phyloP scores from a whole-genome alignment of 1,140 invertebrate genomes.

The Teleopsis dalmanni region DNA sequence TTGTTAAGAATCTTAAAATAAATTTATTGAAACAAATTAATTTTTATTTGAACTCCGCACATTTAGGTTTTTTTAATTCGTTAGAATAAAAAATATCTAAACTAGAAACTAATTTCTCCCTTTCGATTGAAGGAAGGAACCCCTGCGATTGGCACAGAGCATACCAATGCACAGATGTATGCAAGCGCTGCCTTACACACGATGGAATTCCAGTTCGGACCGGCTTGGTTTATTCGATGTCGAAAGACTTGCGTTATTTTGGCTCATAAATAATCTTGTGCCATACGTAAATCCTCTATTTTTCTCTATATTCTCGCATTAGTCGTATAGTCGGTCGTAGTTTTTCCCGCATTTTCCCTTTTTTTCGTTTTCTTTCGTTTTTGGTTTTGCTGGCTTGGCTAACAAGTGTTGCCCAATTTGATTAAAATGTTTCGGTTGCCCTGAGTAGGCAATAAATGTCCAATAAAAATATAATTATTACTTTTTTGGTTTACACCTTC shows the following conservation, averaged over 20 bases:
- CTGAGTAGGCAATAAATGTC: slow-evolving; percentile 35
- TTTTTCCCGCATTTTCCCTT: neutral
- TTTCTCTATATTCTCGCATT: neutral
- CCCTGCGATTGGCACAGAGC: no score
- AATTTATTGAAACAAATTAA: no score
- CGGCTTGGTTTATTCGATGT: neutral
- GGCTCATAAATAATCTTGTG: slow-evolving; percentile 4
- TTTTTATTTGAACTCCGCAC: no score
- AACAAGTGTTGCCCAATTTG: no score
- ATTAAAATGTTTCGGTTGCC: slow-evolving; percentile 31
- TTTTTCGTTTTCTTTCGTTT: neutral
- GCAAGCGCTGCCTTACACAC: no score
- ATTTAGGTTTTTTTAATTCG: no score
- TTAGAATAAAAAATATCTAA: no score
- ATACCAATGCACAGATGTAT: no score
- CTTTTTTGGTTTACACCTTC: slow-evolving; percentile 20
- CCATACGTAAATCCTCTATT: neutral
- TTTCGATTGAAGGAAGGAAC: no score
- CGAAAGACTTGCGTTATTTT: slow-evolving; percentile 7
- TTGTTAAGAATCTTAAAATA: no score
- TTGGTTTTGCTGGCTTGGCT: neutral
- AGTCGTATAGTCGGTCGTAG: neutral
- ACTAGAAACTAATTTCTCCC: no score
- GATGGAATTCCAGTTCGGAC: no score
- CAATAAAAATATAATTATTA: slow-evolving; percentile 44